Base-by-base conservation (phyloP, 2,888 invertebrate species). In the Geophilus truncorum region DNA sequence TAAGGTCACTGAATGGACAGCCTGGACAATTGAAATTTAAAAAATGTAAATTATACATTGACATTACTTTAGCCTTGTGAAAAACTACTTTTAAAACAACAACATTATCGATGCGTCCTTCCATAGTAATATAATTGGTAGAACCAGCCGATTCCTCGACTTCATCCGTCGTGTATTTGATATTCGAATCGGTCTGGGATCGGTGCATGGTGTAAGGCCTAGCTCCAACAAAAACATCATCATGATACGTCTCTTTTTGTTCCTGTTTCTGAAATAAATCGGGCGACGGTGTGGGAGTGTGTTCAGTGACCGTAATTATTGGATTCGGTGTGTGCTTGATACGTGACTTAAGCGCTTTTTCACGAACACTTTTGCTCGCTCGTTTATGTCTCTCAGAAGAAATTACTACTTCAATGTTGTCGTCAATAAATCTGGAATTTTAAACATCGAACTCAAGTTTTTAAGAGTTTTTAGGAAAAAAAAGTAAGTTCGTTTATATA, bases 221-320 rank as follows among this genome's bases (percentile, higher is more conserved):
- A 90, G 90, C 81, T 89, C 90, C 77, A 90, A 81, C 84, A 80
- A 77, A 84, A 85, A 82, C 84, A 84, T 12, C 87, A 87, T 79
- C 87, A 88, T 23, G 89, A 85, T 34, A 21, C 18, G 75, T 23
- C 12, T 80, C 80, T n/a, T 70, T 57, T 32, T 28, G 57, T 79
- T 79, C 79, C 30, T 79, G 94, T 89, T 93, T 89, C 85, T 92
- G 92, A 83, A 94, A 89, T 85, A 92, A 94, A 86, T 96, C 95
- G 0, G 95, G 95, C 0, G 95, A 95, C 0, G 95, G 95, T 4
- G 94, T 92, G 0, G 97, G 97, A 0, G 96, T 96, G 85, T 97
- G 97, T 86, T 97, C 96, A 0, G 98, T 98, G 9, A 98, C 96
- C 0, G 97, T 97, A 81, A 98, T 98, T 80, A 97, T 97, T 0